Conservation (phyloP, 2,888 invertebrate genomes). For the Acleris laterana region DNA sequence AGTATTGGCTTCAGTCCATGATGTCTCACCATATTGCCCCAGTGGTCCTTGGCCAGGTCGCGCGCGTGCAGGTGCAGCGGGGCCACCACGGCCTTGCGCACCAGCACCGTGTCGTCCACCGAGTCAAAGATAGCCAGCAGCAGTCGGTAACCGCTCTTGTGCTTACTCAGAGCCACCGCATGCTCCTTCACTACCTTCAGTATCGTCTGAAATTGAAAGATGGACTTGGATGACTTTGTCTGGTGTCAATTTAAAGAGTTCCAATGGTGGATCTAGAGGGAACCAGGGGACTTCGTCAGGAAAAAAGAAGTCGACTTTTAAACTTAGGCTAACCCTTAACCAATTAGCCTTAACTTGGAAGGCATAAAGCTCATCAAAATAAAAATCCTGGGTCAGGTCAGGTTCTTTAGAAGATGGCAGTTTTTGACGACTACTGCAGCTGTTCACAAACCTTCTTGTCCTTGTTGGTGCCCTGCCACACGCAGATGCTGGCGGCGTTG, state of each 20-base stretch:
- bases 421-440: neutral
- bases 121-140: constrained; percentile 93
- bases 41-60: constrained; percentile 89
- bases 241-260: too few relatives aligned
- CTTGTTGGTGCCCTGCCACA: constrained; percentile 94
- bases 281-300: too few relatives aligned
- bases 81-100: constrained; percentile 91
- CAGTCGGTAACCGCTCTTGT: constrained; percentile 94
- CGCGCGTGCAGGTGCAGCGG: constrained; percentile 87
- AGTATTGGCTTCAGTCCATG: too few relatives aligned
- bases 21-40: constrained; percentile 90
- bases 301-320: too few relatives aligned
- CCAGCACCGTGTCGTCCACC: constrained; percentile 96
- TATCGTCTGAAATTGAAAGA: constrained; percentile 84
- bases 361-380: too few relatives aligned
- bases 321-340: too few relatives aligned
- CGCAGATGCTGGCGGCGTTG: constrained; percentile 91
- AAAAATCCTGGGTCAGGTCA: too few relatives aligned
- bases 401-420: too few relatives aligned
- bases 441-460: constrained; percentile 85
- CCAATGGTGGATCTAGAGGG: too few relatives aligned
- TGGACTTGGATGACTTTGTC: too few relatives aligned
- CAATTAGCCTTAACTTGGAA: too few relatives aligned
- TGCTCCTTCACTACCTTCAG: constrained; percentile 95
- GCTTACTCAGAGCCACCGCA: constrained; percentile 90